Base-by-base conservation (phyloP, 2,797 vertebrate genomes). In the Micrastur ruficollis region DNA sequence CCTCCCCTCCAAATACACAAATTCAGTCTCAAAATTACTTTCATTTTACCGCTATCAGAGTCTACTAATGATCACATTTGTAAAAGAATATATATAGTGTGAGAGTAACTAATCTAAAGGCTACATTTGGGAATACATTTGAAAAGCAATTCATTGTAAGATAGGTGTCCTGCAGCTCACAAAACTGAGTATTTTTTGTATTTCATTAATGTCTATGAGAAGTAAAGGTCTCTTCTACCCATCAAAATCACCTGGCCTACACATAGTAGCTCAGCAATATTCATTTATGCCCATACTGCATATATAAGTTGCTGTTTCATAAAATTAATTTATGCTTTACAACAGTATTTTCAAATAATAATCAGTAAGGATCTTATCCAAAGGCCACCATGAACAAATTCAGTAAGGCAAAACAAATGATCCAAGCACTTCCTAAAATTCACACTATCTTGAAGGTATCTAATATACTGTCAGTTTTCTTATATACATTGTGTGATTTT, bases 121-220 rank as follows among this genome's bases (percentile, higher is more conserved):
- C 27, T 42, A 87, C 56, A 61, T 84, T 52, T 79, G 89, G 74
- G 80, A 95, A 96, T 61, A 95, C 66, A 79, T 55, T 82, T 94
- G 67, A 92, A 93, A 97, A 96, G 94, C 94, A 95, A 93, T 84
- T 91, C 15, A 89, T 94, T 95, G 1, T 68, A 96, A 94, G 89
- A 87, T 2, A 95, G 70, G 80, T 86, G 11, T 68, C 80, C 89
- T 86, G 92, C 58, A 96, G 87, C 92, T 96, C 91, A 96, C 47
- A 93, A 88, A 96, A 81, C 78, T 67, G 61, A 95, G 66, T 14
- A 88, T 62, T 85, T 97, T 58, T n/a, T 50, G 2, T 31, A 72
- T 61, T 53, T 78, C 46, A 72, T 34, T 68, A 18, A n/a, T 7
- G 21, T 68, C 58, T 12, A 15, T 53, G 52, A 56, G 22, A 90